Evolutionary conservation across 2,888 invertebrate species (phyloP).

Genomic region (Leptinotarsa tumamoca): DNA sequence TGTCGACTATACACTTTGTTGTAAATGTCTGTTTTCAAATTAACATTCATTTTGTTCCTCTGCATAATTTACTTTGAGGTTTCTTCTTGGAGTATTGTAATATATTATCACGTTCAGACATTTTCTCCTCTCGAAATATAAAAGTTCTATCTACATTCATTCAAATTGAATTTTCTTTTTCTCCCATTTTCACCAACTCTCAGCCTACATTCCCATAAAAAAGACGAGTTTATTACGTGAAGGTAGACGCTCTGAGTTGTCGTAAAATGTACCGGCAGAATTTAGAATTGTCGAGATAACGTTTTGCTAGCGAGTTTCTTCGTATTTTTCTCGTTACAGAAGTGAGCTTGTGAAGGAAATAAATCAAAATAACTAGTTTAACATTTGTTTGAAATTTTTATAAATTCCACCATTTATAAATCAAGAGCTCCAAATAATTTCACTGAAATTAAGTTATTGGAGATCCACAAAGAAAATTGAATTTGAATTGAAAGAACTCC

Average conservation of each 20-base stretch:
- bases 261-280: conserved; percentile 1
- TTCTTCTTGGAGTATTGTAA: neutral
- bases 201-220: conserved; percentile 6
- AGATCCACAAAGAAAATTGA: too few relatives aligned
- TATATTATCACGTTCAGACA: neutral
- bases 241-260: neutral
- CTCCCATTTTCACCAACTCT: conserved; percentile 4
- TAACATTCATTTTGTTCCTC: too few relatives aligned
- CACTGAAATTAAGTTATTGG: too few relatives aligned
- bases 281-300: conserved; percentile 10
- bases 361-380: too few relatives aligned
- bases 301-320: neutral
- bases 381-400: too few relatives aligned
- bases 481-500: too few relatives aligned
- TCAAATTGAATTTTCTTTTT: neutral
- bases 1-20: too few relatives aligned
- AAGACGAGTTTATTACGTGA: neutral
- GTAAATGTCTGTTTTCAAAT: too few relatives aligned
- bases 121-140: neutral
- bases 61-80: too few relatives aligned
- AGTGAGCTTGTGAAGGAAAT: neutral
- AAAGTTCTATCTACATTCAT: neutral
- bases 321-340: neutral
- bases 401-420: too few relatives aligned
- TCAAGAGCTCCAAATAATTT: too few relatives aligned